Evolutionary conservation across 2,113 vertebrate species (phyloP).

Genomic region (Periophthalmus modestus): DNA sequence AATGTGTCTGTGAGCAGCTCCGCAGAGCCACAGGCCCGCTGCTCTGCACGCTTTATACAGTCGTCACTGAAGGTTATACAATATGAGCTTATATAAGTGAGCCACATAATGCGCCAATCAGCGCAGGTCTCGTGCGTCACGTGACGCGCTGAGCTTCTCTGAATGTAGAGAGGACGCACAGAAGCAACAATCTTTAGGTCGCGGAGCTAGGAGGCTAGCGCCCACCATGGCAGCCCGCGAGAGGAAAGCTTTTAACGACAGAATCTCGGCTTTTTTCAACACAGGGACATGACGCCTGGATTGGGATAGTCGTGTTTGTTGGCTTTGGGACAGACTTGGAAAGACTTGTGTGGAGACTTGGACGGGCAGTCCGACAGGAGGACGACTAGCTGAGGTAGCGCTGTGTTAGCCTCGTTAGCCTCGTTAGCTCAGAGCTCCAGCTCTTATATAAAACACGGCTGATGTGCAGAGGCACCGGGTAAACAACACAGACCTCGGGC

Average conservation of each 20-base stretch:
- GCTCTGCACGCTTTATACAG: neutral
- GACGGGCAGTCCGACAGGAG: neutral
- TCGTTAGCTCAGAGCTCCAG: neutral
- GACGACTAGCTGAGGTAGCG: neutral
- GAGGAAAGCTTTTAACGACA: neutral
- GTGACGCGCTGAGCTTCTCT: slow-evolving; percentile 35
- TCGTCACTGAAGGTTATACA: slow-evolving; percentile 64
- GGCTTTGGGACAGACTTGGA: neutral
- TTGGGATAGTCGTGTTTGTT: neutral
- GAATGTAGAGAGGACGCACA: slow-evolving; percentile 11
- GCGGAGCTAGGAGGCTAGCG: slow-evolving; percentile 41
- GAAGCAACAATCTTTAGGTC: slow-evolving; percentile 36
- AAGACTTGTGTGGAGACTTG: slow-evolving; percentile 7
- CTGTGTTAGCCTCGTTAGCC: slow-evolving; percentile 31
- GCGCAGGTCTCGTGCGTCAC: slow-evolving; percentile 13
- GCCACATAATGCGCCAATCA: slow-evolving; percentile 61
- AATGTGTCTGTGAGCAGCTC: neutral
- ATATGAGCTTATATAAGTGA: slow-evolving; percentile 78
- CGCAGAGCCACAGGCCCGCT: neutral
- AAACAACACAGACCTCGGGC: neutral
- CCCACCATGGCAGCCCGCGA: slow-evolving; percentile 8
- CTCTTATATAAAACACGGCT: slow-evolving; percentile 46
- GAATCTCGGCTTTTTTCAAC: neutral
- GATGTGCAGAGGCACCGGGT: slow-evolving; percentile 2
- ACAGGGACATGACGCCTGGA: neutral